A percentile compares a stretch with the other conserved stretches of the same genome.
These are phyloP conservation scores for Apolygus lucorum DNA, from an alignment of 1,140 invertebrate species.

Conservation along the genomic window DNA sequence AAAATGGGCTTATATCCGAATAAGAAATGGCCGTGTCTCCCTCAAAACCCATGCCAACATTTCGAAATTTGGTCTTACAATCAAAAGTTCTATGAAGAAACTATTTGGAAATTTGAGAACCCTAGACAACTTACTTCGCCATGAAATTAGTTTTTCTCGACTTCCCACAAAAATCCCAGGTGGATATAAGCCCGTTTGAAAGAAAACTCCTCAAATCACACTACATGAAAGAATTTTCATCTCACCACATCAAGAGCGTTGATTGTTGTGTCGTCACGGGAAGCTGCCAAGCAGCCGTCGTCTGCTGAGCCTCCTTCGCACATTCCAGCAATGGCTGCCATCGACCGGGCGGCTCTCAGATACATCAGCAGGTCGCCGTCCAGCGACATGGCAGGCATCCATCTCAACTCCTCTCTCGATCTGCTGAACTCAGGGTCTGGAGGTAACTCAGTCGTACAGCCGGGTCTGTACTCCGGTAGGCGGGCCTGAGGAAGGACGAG, in stretches of 20 bases:
- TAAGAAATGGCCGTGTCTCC: too few species aligned
- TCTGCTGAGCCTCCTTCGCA: slow-evolving; percentile 95
- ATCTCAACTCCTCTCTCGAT: slow-evolving; percentile 79
- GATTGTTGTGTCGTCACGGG: slow-evolving; percentile 93
- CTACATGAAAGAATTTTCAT: neutral
- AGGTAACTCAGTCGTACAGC: slow-evolving; percentile 47
- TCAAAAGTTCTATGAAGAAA: too few species aligned
- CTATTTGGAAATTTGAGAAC: too few species aligned
- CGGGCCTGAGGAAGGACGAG: slow-evolving; percentile 48
- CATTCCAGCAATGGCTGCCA: slow-evolving; percentile 94
- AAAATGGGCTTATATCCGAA: too few species aligned
- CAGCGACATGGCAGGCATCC: slow-evolving; percentile 81
- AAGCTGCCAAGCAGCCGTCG: slow-evolving; percentile 92
- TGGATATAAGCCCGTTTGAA: too few species aligned
- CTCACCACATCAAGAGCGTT: slow-evolving; percentile 87
- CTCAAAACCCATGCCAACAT: too few species aligned
- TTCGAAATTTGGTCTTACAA: too few species aligned
- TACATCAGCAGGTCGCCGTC: slow-evolving; percentile 96
- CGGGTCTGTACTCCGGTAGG: slow-evolving; percentile 68
- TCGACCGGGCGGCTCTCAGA: slow-evolving; percentile 86
- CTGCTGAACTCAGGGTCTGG: slow-evolving; percentile 63
- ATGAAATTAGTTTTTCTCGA: too few species aligned
- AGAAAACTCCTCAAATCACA: too few species aligned
- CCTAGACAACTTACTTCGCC: too few species aligned
- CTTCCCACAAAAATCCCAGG: too few species aligned